Percentiles rank a stretch among this genome's conserved stretches.
Conservation (phyloP, 1,140 invertebrate genomes). For the Doryteuthis pealeii region DNA sequence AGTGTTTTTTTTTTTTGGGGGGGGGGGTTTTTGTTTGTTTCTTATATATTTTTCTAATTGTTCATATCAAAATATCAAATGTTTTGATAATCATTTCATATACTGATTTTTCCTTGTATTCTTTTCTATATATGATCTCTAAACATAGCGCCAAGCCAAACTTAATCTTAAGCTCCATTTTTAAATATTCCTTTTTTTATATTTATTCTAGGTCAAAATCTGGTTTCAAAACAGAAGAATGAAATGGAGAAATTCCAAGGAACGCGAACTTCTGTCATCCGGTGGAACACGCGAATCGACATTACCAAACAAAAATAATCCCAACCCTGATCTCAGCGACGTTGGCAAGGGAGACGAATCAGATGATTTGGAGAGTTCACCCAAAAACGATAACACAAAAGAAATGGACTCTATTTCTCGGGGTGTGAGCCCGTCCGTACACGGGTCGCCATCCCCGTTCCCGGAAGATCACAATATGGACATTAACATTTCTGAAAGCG, state of each 20-base stretch:
- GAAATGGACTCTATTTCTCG: slow-evolving; percentile 14
- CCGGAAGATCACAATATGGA: slow-evolving; percentile 16
- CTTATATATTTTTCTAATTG: too few species aligned
- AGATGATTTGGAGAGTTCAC: slow-evolving; percentile 21
- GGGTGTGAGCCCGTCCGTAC: slow-evolving; percentile 6
- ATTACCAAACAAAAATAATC: slow-evolving; percentile 94
- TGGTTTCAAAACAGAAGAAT: slow-evolving; percentile 63
- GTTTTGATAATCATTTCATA: too few species aligned
- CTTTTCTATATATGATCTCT: too few species aligned
- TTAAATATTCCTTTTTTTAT: slow-evolving; percentile 1
- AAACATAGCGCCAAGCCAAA: too few species aligned
- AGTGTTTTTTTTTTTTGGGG: too few species aligned
- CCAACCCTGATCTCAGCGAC: slow-evolving; percentile 92
- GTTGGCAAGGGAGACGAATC: slow-evolving; percentile 62
- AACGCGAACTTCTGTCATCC: slow-evolving; percentile 85
- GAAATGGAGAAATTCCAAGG: slow-evolving; percentile 86
- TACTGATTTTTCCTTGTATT: too few species aligned
- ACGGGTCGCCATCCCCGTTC: slow-evolving; percentile 15
- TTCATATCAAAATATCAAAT: too few species aligned
- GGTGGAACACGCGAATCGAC: slow-evolving; percentile 93
- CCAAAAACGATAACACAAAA: slow-evolving; percentile 17
- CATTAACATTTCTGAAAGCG: slow-evolving; percentile 27
- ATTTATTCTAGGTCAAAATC: slow-evolving; percentile 56
- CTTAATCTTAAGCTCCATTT: too few species aligned
- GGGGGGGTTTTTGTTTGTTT: too few species aligned